Evolutionary conservation across 2,113 vertebrate genomes (phyloP), one percentile per base, ranked within the genome.

Genomic region (Phoenicopterus ruber): DNA sequence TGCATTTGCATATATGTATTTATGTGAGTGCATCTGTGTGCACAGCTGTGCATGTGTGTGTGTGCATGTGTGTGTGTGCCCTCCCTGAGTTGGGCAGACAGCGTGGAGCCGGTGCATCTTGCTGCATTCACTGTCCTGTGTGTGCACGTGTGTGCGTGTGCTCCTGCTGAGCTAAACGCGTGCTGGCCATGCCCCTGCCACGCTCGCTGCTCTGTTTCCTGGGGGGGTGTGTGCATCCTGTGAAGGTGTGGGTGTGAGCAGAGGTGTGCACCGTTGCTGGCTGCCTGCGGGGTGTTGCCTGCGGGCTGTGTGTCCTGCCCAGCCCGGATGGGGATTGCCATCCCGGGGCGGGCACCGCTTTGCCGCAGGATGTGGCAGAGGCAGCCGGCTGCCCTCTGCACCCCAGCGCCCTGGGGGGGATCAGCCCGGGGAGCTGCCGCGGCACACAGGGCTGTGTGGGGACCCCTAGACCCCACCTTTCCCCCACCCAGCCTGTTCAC

Each of bases 221-320:
- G n/a, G 42, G 42, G 36, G 3, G 34, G 54, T 20, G 29, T 2
- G 9, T 28, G 36, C 42, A 8, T 14, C 0, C 0, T 5, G 5
- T 3, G 58, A 38, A 62, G 77, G 19, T 25, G 55, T 18, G 47
- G 58, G 32, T 49, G 50, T 34, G 49, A 32, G 59, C 49, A 58
- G 67, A 88, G 61, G 26, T 7, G 47, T 21, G 59, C 7, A 1
- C 24, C 3, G 0, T 0, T 28, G 44, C 62, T 31, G 74, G 36
- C 61, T 80, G 58, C 16, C 76, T 2, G 6, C 4, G 17, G 40
- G 34, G 67, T 72, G 67, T 11, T 73, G 46, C 58, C 47, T 13
- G 47, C 3, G 1, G 44, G 67, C 49, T 34, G 55, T 1, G 0
- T 7, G 58, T 88, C 84, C 86, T 91, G 76, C 63, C 88, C 59